Evolutionary conservation across 2,113 vertebrate species (phyloP), one percentile per base, ranked within the genome.

Genomic region (Ceyx cyanopectus): DNA sequence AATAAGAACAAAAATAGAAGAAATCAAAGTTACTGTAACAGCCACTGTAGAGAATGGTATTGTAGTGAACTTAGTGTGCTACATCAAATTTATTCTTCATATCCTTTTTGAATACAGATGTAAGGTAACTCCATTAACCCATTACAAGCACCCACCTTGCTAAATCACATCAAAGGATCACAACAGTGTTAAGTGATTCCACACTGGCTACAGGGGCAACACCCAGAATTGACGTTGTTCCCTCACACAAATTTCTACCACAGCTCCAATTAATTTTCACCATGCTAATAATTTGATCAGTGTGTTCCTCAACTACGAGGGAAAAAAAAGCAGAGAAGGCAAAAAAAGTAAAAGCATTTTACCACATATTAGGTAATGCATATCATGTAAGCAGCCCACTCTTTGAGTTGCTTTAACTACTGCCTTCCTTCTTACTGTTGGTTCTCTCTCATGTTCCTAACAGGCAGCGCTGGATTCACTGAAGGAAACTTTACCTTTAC

Each of bases 291-390:
- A 27, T 81, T 54, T 54, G 7, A 10, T 62, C 61, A 5, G 9
- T 23, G 40, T 34, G 32, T 24, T 83, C 58, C 76, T 69, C n/a
- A 90, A 74, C 12, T 17, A 18, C 6, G 5, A 9, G 14, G 1
- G 7, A 4, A 5, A 19, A 54, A 30, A 9, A 21, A 22, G 37
- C 37, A 37, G 37, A 37, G 37, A 46, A 2, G 6, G 15, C 14
- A 7, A 3, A 4, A n/a, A 60, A 50, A 50, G 19, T 20, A 40
- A 62, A 29, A 65, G 19, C 10, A 12, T n/a, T 81, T 60, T 11
- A 51, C 20, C 7, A 62, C 2, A 1, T 7, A 17, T 2, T 17
- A n/a, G 30, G 12, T 40, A 85, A 72, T 0, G 0, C 4, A 0
- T 5, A 34, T 6, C 6, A 51, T 6, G 65, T 21, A 3, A 65